Conservation (phyloP, 2,888 invertebrate genomes). For the Drosophila mercatorum region DNA sequence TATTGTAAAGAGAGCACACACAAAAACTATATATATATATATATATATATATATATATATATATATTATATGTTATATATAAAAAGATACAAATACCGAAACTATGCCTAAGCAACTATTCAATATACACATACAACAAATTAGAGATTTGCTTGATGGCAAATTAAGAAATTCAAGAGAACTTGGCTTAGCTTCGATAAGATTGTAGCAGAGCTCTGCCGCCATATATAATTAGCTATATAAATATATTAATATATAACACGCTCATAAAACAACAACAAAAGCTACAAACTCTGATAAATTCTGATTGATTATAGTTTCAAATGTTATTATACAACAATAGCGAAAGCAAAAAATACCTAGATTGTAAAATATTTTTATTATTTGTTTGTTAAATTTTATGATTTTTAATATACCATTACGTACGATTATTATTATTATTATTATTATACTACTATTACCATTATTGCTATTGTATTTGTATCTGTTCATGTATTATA, state of each 20-base stretch:
- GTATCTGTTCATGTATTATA: constrained; percentile 44
- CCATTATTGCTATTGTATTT: constrained; percentile 46
- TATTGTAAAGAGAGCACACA: constrained; percentile 56
- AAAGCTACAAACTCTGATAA: constrained; percentile 41
- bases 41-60: not conserved
- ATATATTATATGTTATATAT: constrained; percentile 5
- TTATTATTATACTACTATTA: constrained; percentile 40
- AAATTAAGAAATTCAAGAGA: constrained; percentile 32
- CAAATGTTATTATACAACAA: constrained; percentile 60
- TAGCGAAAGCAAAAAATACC: constrained; percentile 15
- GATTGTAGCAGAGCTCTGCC: constrained; percentile 59
- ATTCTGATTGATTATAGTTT: constrained; percentile 59
- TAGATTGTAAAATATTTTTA: constrained; percentile 48
- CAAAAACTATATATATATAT: constrained; percentile 38
- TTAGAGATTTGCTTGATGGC: constrained; percentile 44
- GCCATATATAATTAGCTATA: constrained; percentile 42
- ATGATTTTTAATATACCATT: constrained; percentile 43
- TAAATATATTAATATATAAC: constrained; percentile 34
- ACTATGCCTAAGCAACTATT: constrained; percentile 64
- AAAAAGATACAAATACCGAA: constrained; percentile 46
- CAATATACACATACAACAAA: constrained; percentile 44
- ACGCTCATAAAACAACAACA: constrained; percentile 37
- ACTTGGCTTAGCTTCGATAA: constrained; percentile 74
- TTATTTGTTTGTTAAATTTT: constrained; percentile 74
- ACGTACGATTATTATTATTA: constrained; percentile 47